These are phyloP conservation scores for Beris morrisii DNA, from an alignment of 2,888 invertebrate genomes.

Conservation along the genomic window DNA sequence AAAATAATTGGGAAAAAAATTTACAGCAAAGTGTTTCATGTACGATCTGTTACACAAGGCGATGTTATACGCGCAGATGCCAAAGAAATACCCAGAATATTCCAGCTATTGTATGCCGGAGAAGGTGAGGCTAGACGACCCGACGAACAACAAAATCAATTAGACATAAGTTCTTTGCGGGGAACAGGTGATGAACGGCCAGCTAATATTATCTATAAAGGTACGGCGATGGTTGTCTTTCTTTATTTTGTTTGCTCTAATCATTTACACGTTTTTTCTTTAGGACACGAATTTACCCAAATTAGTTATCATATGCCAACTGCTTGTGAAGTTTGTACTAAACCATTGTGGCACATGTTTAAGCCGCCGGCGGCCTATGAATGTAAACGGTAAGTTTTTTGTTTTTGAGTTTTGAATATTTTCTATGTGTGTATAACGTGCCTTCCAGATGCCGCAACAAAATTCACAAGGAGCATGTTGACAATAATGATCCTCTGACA, in stretches of 20 bases:
- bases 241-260: background rate
- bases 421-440: conserved; percentile 32
- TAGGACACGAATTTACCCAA: conserved; percentile 90
- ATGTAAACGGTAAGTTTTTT: conserved; percentile 72
- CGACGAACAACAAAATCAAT: conserved; percentile 64
- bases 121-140: conserved; percentile 90
- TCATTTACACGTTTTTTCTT: conserved; percentile 46
- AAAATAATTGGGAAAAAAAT: background rate
- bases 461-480: conserved; percentile 96
- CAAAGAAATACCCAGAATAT: conserved; percentile 98
- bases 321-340: conserved; percentile 95
- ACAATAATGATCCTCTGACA: conserved; percentile 77
- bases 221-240: conserved; percentile 41
- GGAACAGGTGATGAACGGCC: conserved; percentile 54
- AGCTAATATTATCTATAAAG: conserved; percentile 55
- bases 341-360: conserved; percentile 97
- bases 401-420: background rate
- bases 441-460: conserved; percentile 87
- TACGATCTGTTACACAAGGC: conserved; percentile 96
- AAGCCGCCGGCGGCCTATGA: conserved; percentile 96
- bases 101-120: conserved; percentile 94
- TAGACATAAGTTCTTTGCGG: conserved; percentile 60
- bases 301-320: conserved; percentile 98
- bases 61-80: conserved; percentile 99
- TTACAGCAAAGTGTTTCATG: conserved; percentile 95